Base-by-base conservation (phyloP, 2,113 vertebrate species). In the Phyllostomus discolor region DNA sequence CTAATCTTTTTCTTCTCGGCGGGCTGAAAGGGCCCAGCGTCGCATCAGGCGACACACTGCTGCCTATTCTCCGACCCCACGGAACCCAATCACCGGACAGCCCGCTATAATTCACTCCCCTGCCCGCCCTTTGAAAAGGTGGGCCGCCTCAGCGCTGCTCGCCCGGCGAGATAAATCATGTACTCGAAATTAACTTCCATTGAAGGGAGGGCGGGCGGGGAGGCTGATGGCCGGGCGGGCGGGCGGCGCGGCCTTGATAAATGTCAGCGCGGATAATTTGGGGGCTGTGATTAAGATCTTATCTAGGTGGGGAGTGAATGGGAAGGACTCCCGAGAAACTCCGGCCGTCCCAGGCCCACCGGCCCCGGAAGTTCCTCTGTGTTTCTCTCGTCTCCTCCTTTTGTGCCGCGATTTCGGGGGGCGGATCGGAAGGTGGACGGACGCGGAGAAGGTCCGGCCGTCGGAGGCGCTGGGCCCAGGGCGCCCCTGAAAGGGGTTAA, bases 71-170 rank as follows among this genome's bases (percentile, higher is more conserved):
- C 98, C 97, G 98, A 99, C 99, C 99, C 99, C 96, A 96, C 98
- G 97, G 99, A 99, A 99, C 98, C 99, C 99, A 99, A 99, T 99
- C 99, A 99, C 99, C 95, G 99, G 99, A 99, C 99, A 99, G 99
- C 98, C 98, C 48, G 98, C 99, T 98, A 99, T 99, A 99, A 99
- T 99, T 99, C 98, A 98, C 99, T 99, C 99, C 98, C 98, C 97
- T 98, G 98, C 98, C 98, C 98, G 98, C 98, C 98, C 99, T 99
- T 99, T 99, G 98, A 99, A 98, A 99, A 99, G 98, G 99, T 99
- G 98, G 98, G 98, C 98, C 97, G 98, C 98, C 98, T 98, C 98
- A 93, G 98, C 88, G 98, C 98, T 97, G 98, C 98, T 98, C 98
- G 95, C 99, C 98, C 98, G 97, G 98, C 98, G 97, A 99, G 98